Base-by-base conservation (phyloP, 2,888 invertebrate species). In the Timema cristinae region DNA sequence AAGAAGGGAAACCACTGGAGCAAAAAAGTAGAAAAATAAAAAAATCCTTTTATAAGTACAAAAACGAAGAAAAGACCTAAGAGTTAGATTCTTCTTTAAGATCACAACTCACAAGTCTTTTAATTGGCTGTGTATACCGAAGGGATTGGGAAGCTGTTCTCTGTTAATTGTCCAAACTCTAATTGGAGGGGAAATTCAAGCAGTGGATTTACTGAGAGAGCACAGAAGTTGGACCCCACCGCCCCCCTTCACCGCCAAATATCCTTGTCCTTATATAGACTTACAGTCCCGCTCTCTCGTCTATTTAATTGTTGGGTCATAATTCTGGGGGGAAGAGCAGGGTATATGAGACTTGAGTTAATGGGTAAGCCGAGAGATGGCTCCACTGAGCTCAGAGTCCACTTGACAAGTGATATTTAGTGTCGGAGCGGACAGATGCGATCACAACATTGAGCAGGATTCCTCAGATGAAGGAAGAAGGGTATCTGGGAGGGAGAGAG, bases 91-190 rank as follows among this genome's bases (percentile, higher is more conserved):
- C n/a, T 63, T 63, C 63, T 48, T 63, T 63, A 63, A 67, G 67
- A 71, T 71, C 71, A 71, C 71, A 68, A 71, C 67, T 71, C 71
- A 69, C 61, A 71, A 61, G 71, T 68, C 71, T 59, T 71, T 71
- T 71, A 71, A 71, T 71, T 71, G 71, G 68, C 67, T 67, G 67
- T 59, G 68, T 68, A 63, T 63, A 63, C 63, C 63, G 48, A 63
- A 63, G 63, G 63, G 48, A 63, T 63, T 63, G 63, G 63, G 32
- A 32, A 47, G 63, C 63, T 63, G 32, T 63, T 63, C 63, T 63
- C 48, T 63, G 63, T 63, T 63, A 63, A 63, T 63, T 63, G 63
- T 63, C 47, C 63, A 47, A 63, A 63, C 63, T 48, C 47, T 63
- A 63, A 63, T 63, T 63, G 63, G 63, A 63, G 63, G 63, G 63